Evolutionary conservation across 2,888 invertebrate species (phyloP), one percentile per base, ranked within the genome.

Genomic region (Lypha dubia): DNA sequence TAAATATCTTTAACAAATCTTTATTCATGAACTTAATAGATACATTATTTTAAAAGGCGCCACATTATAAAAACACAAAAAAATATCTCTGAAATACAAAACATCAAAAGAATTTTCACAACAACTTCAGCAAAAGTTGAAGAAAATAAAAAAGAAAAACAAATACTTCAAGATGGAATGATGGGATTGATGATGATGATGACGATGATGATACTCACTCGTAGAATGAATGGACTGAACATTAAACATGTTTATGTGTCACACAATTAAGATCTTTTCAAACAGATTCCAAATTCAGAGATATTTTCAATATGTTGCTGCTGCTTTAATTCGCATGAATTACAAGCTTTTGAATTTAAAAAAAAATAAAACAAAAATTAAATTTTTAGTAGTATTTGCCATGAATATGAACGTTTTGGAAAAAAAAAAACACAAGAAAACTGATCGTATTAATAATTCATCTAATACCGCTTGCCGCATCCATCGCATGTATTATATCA

Each of bases 231-330:
- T 49, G 15, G 41, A 58, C 58, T 32, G 44, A 24, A 67, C 35
- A 76, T 67, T 56, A 41, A 49, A 44, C 67, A 41, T 79, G 68
- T 74, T 67, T 67, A 74, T 73, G 75, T 84, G 84, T 84, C 84
- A 84, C 84, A 84, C 84, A 84, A 84, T 84, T 80, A 84, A 84
- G 84, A 84, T 84, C 84, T 65, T 76, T 79, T 73, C 53, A 60
- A 67, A 76, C 51, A 76, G 79, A 84, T 80, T 80, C 77, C 51
- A n/a, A 70, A 77, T 77, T 70, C 60, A 51, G n/a, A 70, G 60
- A 77, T 77, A 70, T 62, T 32, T 77, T 77, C 68, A 77, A 77
- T 70, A 77, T 77, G 58, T 65, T 76, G 35, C n/a, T n/a, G n/a
- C n/a, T n/a, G n/a, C n/a, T 38, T 68, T 49, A 49, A 58, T 77